Base-by-base conservation (phyloP, 2,797 vertebrate genomes). In the Pteronotus mesoamericanus region DNA sequence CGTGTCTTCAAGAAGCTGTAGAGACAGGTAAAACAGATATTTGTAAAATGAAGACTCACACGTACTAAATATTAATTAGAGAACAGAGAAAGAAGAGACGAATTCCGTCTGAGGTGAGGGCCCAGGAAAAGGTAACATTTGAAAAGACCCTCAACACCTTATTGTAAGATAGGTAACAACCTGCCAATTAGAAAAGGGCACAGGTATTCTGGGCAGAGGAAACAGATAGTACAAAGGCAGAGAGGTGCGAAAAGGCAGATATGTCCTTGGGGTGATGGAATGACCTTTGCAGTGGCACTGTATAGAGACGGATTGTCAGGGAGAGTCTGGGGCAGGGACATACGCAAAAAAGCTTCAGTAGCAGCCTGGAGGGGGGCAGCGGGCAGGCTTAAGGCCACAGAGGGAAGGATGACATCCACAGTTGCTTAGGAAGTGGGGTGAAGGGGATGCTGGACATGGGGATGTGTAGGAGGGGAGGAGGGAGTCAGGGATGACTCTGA, bases 1-100 rank as follows among this genome's bases (percentile, higher is more conserved):
- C n/a, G 74, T 93, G 59, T 61, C 39, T 92, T 89, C 21, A 87
- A 96, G 94, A 85, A 77, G n/a, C 80, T 79, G 2, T 8, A 29
- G 51, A 72, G 72, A 88, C 32, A 68, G 64, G 80, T 44, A 64
- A 90, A 64, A 51, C 22, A 94, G 55, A 59, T 82, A 53, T 80
- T 78, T 93, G 15, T 10, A 85, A 97, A 93, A 75, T 46, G 11
- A 75, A 94, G 51, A 66, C 44, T 78, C 16, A 14, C 21, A 39
- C 24, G 22, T 48, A 21, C 29, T 72, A 84, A 92, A 9, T 77
- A 37, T 74, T 79, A 64, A 29, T 51, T 29, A 34, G 9, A 82
- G 4, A n/a, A 19, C 8, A 59, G 24, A 82, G 24, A 66, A 77
- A 34, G 39, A 12, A 89, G 29, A 42, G 39, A 53, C 53, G 85